phyloP scores from a whole-genome alignment of 2,888 invertebrate species.

The Melipona bicolor region DNA sequence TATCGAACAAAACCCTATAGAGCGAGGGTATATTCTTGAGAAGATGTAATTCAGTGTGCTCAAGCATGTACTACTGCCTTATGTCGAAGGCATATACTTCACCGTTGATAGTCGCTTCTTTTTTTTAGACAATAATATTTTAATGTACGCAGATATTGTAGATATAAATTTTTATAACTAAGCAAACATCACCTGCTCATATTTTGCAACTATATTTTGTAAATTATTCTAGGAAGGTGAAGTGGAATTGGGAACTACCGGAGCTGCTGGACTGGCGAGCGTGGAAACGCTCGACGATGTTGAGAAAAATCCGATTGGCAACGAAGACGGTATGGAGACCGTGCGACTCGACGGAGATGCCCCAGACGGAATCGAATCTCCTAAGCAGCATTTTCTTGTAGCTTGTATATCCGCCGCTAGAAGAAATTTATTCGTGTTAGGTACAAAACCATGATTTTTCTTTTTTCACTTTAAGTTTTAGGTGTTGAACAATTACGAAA shows the following conservation, averaged over 20 bases:
- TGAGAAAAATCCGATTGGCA: slow-evolving; percentile 85
- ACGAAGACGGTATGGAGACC: slow-evolving; percentile 90
- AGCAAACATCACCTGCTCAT: neutral
- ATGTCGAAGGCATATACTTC: slow-evolving; percentile 8
- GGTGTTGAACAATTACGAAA: neutral
- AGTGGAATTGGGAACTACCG: slow-evolving; percentile 86
- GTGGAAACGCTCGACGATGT: slow-evolving; percentile 93
- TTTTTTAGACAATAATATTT: neutral
- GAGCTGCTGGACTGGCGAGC: slow-evolving; percentile 90
- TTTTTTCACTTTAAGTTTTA: neutral
- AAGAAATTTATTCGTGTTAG: slow-evolving; percentile 87
- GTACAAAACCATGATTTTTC: slow-evolving; percentile 15
- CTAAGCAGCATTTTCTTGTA: slow-evolving; percentile 77
- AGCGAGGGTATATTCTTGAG: slow-evolving; percentile 5
- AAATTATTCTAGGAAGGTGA: slow-evolving; percentile 79
- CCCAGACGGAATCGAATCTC: slow-evolving; percentile 79
- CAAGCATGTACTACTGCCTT: slow-evolving; percentile 50
- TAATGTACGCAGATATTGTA: neutral
- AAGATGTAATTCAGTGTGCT: slow-evolving; percentile 25
- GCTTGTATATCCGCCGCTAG: slow-evolving; percentile 75
- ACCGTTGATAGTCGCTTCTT: neutral
- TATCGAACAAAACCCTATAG: slow-evolving; percentile 27
- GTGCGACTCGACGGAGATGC: slow-evolving; percentile 87
- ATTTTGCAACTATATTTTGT: neutral
- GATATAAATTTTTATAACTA: neutral